Evolutionary conservation across 2,888 invertebrate genomes (phyloP).

Genomic region (Himalopsyche anomala): DNA sequence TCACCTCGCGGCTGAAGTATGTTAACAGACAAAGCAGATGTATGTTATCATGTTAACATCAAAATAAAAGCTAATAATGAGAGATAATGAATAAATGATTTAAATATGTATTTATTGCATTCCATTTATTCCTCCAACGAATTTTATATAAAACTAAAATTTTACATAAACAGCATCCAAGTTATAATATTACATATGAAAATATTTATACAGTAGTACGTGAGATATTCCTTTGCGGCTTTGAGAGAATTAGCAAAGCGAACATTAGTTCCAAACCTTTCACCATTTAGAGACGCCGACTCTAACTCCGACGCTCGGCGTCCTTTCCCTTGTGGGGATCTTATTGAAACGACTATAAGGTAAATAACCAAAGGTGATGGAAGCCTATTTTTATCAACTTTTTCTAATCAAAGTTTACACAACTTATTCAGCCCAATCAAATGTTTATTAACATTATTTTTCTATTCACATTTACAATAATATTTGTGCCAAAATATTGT

Average conservation of each 20-base stretch:
- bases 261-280: constrained; percentile 21
- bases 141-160: no score
- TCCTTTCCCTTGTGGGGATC: constrained; percentile 40
- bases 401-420: not conserved
- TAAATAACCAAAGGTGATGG: constrained; percentile 5
- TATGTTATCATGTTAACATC: no score
- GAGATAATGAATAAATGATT: no score
- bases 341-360: not conserved
- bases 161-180: not conserved
- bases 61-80: no score
- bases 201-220: not conserved
- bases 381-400: not conserved
- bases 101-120: no score
- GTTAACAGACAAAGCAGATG: no score
- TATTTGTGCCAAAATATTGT: no score
- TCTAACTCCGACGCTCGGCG: not conserved
- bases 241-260: constrained; percentile 33
- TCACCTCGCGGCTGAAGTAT: no score
- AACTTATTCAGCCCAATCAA: no score
- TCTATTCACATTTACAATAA: no score
- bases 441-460: no score
- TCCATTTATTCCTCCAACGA: no score
- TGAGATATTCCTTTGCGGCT: constrained; percentile 20
- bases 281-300: constrained; percentile 24
- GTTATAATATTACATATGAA: not conserved